Percentiles rank a stretch among this genome's conserved stretches.
These are phyloP conservation scores for Platyscapa corneri DNA, from an alignment of 1,140 invertebrate genomes.

Conservation along the genomic window DNA sequence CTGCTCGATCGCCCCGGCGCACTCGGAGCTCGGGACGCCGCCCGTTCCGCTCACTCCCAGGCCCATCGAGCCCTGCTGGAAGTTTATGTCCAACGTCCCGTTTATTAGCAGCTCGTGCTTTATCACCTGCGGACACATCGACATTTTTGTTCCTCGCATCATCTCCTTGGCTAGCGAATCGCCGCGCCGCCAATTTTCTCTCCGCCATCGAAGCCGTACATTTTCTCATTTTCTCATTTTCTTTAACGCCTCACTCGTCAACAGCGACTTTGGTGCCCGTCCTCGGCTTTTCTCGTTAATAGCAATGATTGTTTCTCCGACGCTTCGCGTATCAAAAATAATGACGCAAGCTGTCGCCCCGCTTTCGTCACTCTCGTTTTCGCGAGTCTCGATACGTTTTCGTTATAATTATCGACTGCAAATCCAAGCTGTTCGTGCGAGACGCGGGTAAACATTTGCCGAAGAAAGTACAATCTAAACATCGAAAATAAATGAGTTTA, in stretches of 20 bases:
- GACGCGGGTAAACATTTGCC: background rate
- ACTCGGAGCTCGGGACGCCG: background rate
- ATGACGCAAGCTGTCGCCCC: background rate
- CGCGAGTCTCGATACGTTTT: background rate
- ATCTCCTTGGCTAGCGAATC: no score
- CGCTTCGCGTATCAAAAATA: background rate
- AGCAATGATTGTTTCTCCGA: background rate
- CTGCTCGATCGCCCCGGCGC: constrained; percentile 53
- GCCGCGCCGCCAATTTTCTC: no score
- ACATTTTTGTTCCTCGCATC: background rate
- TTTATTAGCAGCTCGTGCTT: constrained; percentile 94
- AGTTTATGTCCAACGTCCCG: constrained; percentile 95
- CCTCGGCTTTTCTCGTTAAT: background rate
- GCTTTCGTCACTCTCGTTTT: background rate
- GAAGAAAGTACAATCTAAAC: background rate
- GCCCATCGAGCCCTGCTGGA: constrained; percentile 74
- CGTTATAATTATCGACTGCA: background rate
- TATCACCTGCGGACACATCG: constrained; percentile 80
- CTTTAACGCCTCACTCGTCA: no score
- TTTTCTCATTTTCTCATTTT: no score
- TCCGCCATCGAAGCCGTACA: no score
- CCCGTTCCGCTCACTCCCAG: constrained; percentile 41
- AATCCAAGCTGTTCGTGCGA: background rate
- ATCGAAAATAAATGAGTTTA: background rate
- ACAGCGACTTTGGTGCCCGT: no score